Percentiles rank a stretch among this genome's conserved stretches.
Conservation (phyloP, 2,113 vertebrate genomes). For the Oryzias curvinotus region DNA sequence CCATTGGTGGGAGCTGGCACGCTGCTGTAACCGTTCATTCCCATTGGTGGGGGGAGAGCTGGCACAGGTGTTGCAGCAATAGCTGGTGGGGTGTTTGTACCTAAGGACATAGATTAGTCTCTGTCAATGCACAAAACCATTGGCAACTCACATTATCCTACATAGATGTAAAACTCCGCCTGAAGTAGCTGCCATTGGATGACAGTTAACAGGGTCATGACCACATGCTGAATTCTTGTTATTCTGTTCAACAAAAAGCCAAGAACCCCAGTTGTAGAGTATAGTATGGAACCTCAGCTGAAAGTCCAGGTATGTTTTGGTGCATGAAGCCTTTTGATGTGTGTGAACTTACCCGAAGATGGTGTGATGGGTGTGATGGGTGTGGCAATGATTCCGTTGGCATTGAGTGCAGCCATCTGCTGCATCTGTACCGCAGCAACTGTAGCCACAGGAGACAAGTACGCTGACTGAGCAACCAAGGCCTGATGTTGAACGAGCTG, state of each 20-base stretch:
- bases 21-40: conserved; percentile 84
- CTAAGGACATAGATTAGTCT: conserved; percentile 53
- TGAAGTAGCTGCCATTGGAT: no score
- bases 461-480: conserved; percentile 89
- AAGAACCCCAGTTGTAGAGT: no score
- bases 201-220: no score
- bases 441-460: conserved; percentile 92
- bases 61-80: conserved; percentile 82
- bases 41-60: conserved; percentile 80
- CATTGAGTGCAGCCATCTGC: conserved; percentile 89
- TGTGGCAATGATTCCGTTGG: conserved; percentile 89
- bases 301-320: conserved; percentile 1
- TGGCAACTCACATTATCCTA: no score
- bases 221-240: no score
- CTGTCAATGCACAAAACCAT: not conserved
- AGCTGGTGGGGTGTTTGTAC: conserved; percentile 85
- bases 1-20: conserved; percentile 79
- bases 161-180: no score
- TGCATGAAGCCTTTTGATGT: conserved; percentile 1
- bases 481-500: conserved; percentile 95
- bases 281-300: no score
- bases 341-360: conserved; percentile 79
- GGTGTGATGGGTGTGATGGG: conserved; percentile 85
- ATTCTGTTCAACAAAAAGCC: no score
- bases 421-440: conserved; percentile 92